Evolutionary conservation across 2,797 vertebrate species (phyloP), one percentile per base, ranked within the genome.

Genomic region (Gallinago solitaria): DNA sequence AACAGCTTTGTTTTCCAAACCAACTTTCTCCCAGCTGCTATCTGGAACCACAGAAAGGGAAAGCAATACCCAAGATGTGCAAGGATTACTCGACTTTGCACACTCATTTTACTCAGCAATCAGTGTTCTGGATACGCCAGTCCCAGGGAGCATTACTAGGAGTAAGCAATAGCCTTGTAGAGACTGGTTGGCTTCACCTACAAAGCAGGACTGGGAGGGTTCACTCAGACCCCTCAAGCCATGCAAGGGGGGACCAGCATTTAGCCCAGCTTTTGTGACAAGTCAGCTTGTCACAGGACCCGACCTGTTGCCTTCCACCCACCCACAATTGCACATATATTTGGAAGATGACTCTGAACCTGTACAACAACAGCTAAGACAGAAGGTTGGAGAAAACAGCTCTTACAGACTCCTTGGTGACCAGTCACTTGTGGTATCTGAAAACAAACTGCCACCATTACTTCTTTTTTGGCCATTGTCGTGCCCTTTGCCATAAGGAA

Each of bases 1-100:
- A 95, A 95, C 94, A 96, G 95, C 96, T 96, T 95, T 95, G 96
- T 97, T 96, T 96, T 94, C 90, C 92, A 97, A 95, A 95, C 35
- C 59, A 91, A 95, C 87, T 90, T 96, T 94, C 70, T 94, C 87
- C 91, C 94, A 94, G 94, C 93, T 92, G 93, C 96, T 96, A 47
- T 96, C 45, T 80, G 92, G 90, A 92, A 77, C 64, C n/a, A 83
- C 30, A 65, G 78, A 95, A 87, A 94, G n/a, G 61, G 47, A 95
- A 96, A 89, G 87, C 81, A 57, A 61, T 41, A 23, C 54, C 68
- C 45, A 53, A 71, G 82, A 92, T 19, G 47, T 48, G 53, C 69
- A 87, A 87, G 27, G 48, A 93, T 89, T 51, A 14, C 61, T 94
- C 70, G 51, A 83, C 88, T 96, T 85, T 90, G 47, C 71, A 64